Conservation (phyloP, 1,140 invertebrate species). For the Zaprionus africanus region DNA sequence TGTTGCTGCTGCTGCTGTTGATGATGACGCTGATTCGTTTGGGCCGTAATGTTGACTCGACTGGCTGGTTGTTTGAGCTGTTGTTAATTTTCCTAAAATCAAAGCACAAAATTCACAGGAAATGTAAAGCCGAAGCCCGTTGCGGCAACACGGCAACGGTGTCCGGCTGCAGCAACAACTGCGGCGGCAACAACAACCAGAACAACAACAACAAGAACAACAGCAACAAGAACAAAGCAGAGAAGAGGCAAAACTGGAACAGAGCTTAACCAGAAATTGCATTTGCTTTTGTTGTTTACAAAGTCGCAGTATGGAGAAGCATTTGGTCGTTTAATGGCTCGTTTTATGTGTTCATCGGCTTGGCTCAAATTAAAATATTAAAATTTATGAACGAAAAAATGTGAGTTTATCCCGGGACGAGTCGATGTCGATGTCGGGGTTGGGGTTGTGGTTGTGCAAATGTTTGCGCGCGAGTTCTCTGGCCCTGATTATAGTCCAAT, state of each 20-base stretch:
- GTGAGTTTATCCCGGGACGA: constrained; percentile 9
- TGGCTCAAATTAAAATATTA: constrained; percentile 80
- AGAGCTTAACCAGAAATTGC: constrained; percentile 63
- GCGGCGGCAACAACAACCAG: constrained; percentile 15
- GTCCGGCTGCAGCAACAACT: constrained; percentile 47
- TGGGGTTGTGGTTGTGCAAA: constrained; percentile 40
- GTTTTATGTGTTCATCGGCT: constrained; percentile 74
- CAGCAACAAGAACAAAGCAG: constrained; percentile 30
- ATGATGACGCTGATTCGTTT: constrained; percentile 81
- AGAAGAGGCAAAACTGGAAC: constrained; percentile 48
- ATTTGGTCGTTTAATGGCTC: constrained; percentile 54
- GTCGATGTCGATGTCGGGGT: not conserved
- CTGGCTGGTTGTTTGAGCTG: constrained; percentile 68
- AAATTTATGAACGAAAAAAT: constrained; percentile 72
- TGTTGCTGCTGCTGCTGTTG: constrained; percentile 50
- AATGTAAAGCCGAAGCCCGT: constrained; percentile 67
- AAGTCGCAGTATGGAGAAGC: constrained; percentile 27
- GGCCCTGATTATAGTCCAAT: constrained; percentile 45
- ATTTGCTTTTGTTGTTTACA: constrained; percentile 56
- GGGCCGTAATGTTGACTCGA: constrained; percentile 76
- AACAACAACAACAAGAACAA: constrained; percentile 28
- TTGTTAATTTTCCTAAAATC: constrained; percentile 83
- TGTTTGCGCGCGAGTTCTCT: constrained; percentile 47
- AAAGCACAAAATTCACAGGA: constrained; percentile 80
- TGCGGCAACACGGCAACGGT: constrained; percentile 55